Percentiles rank a stretch among this genome's conserved stretches.
Conservation (phyloP, 2,797 vertebrate genomes). For the Sphaeramia orbicularis region DNA sequence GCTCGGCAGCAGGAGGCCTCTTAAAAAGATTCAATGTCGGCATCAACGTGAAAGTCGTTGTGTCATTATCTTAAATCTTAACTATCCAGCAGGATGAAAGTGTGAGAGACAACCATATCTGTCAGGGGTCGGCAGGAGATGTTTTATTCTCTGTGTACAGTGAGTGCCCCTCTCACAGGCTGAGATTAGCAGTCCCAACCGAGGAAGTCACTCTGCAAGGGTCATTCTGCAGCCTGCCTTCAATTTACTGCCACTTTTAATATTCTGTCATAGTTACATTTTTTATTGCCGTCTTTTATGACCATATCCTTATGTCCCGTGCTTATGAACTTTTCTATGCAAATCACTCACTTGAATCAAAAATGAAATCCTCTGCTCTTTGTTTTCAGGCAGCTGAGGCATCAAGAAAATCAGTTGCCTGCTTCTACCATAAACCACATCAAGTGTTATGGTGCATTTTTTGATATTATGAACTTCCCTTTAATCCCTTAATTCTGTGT, state of each 20-base stretch:
- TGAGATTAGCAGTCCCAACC: conserved; percentile 75
- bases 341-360: conserved; percentile 84
- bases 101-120: conserved; percentile 81
- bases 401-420: conserved; percentile 37
- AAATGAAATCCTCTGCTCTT: conserved; percentile 64
- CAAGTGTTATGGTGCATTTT: conserved; percentile 9
- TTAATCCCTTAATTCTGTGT: conserved; percentile 22
- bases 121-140: conserved; percentile 75
- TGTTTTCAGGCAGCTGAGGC: conserved; percentile 69
- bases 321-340: conserved; percentile 89
- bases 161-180: conserved; percentile 67
- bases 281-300: conserved; percentile 85
- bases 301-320: conserved; percentile 86
- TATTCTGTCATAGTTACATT: conserved; percentile 87
- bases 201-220: conserved; percentile 76
- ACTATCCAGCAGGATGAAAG: conserved; percentile 78
- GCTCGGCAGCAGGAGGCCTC: conserved; percentile 73
- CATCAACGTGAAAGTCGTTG: conserved; percentile 84
- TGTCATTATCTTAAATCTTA: conserved; percentile 86
- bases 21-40: conserved; percentile 85
- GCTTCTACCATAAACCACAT: conserved; percentile 5
- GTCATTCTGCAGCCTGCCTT: conserved; percentile 81
- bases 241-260: conserved; percentile 88
- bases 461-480: conserved; percentile 1
- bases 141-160: conserved; percentile 85